Base-by-base conservation (phyloP, 1,140 invertebrate genomes). In the Aphelinus certus region DNA sequence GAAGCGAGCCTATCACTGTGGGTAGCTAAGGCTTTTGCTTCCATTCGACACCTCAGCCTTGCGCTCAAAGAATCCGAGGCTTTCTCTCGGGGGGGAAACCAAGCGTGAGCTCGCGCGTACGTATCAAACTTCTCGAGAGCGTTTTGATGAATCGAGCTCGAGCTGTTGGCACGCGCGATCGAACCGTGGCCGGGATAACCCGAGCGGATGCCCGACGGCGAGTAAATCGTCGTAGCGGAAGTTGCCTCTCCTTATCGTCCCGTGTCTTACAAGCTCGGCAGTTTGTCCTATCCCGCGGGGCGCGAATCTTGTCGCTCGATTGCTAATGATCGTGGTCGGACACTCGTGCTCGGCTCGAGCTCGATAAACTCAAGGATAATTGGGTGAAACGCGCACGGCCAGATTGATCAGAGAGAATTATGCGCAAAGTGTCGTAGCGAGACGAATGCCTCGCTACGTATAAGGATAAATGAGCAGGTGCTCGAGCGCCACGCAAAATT, bases 281-380 rank as follows among this genome's bases (percentile, higher is more conserved):
- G 51, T 56, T 67, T 67, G 6, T 26, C 26, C 26, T 26, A 26
- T 26, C 26, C 26, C 26, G 26, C 26, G 9, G 46, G 51, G 26
- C 51, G 7, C 51, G 51, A 55, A 7, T 67, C 49, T 67, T 67
- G 43, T 67, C 6, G 3, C 45, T 9, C 26, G 26, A 26, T 26
- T 26, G 26, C 26, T 26, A 26, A 26, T 26, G 26, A 26, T 26
- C 26, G 26, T 26, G 26, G 26, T 26, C 26, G 26, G 26, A 26
- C 26, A 26, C 26, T 26, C 26, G 26, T 26, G 26, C 26, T 26
- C 26, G 26, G 65, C 26, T 51, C 10, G 10, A 5, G 55, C 2
- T 7, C 49, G 58, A 61, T 71, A 71, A 62, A 3, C 9, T 26
- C 6, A 42, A 3, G 26, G 49, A 71, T 71, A 71, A 71, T 71